Evolutionary conservation across 2,888 invertebrate species (phyloP).

Genomic region (Eupsilia transversa): DNA sequence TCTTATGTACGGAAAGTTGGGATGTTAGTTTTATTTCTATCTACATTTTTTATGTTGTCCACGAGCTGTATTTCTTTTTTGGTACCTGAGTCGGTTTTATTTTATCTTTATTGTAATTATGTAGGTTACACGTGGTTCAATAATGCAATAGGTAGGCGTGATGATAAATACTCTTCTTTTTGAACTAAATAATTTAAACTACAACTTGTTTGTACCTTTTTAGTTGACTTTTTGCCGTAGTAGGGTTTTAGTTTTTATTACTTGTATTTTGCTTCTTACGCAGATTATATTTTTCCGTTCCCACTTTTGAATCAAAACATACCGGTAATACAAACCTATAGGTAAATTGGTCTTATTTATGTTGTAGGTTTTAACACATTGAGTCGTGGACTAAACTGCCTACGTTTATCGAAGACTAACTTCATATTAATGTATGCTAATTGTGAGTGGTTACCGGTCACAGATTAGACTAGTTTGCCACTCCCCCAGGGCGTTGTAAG

Average conservation of each 20-base stretch:
- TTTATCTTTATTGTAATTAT: constrained; percentile 33
- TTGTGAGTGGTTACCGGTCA: constrained; percentile 47
- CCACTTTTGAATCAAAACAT: neutral
- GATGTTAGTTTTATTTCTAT: constrained; percentile 72
- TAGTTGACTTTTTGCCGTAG: too few species aligned
- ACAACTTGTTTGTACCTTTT: too few species aligned
- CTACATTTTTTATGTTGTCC: constrained; percentile 55
- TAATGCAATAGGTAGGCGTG: neutral
- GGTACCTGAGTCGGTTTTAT: constrained; percentile 18
- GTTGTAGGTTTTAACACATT: neutral
- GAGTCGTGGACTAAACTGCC: too few species aligned
- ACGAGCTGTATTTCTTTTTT: constrained; percentile 37
- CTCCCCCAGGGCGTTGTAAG: constrained; percentile 50
- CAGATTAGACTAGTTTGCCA: constrained; percentile 37
- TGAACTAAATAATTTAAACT: too few species aligned
- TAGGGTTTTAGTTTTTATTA: too few species aligned
- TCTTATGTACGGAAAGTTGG: constrained; percentile 65
- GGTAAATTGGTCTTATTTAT: constrained; percentile 3
- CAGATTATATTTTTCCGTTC: neutral
- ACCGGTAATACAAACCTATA: too few species aligned
- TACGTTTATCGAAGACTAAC: neutral
- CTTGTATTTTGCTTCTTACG: neutral
- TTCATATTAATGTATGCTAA: constrained; percentile 53
- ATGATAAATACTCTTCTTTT: neutral
- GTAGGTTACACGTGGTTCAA: neutral